Evolutionary conservation across 2,113 vertebrate species (phyloP).

Genomic region (Catharus bicknelli): DNA sequence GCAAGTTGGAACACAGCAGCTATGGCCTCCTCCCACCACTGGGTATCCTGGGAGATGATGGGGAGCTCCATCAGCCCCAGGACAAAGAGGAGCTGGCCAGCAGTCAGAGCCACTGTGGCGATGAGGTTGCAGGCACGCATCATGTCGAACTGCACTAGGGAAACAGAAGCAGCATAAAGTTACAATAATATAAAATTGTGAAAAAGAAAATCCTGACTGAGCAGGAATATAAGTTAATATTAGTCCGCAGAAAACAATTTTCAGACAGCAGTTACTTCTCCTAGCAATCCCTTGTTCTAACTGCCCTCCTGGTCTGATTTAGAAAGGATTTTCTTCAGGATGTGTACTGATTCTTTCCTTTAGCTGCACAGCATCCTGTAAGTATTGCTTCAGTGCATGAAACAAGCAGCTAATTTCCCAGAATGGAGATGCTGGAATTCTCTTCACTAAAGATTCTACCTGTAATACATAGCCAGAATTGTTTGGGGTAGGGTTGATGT

Average conservation of each 20-base stretch:
- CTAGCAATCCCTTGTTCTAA: neutral
- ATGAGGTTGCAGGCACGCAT: constrained; percentile 98
- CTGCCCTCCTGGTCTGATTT: neutral
- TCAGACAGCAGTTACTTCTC: neutral
- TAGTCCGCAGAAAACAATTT: neutral
- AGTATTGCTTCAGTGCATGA: neutral
- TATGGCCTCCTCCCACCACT: constrained; percentile 99
- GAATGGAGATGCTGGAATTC: neutral
- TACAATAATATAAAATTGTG: neutral
- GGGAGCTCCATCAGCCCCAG: constrained; percentile 88
- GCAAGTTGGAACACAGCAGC: constrained; percentile 95
- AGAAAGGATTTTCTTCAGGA: neutral
- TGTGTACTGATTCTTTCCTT: neutral
- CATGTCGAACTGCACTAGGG: constrained; percentile 97
- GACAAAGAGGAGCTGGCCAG: constrained; percentile 92
- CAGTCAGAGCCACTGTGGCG: constrained; percentile 89
- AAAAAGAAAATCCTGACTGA: neutral
- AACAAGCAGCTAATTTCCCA: neutral
- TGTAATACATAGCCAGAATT: neutral
- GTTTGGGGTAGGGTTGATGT: neutral
- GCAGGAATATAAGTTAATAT: neutral
- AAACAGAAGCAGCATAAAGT: neutral
- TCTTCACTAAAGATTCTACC: neutral
- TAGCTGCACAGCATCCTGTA: neutral
- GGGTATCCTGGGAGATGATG: constrained; percentile 88